Evolutionary conservation across 2,888 invertebrate genomes (phyloP), one percentile per base, ranked within the genome.

Genomic region (Cheilosia variabilis): DNA sequence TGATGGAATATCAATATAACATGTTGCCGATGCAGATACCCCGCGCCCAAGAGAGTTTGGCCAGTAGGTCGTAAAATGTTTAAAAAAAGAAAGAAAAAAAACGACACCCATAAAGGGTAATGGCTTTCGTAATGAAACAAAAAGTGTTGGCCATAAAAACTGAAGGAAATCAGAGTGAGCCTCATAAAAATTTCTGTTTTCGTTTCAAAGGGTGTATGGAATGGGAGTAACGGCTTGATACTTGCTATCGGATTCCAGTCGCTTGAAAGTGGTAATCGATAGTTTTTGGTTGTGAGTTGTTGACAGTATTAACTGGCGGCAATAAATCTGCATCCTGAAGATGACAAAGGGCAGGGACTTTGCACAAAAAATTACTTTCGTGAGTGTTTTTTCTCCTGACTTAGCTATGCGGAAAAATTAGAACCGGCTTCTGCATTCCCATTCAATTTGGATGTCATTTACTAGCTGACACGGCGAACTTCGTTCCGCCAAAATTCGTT

Each of bases 41-140:
- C 10, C 10, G 52, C 53, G 47, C 45, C 58, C 57, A 52, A 71
- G 57, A 65, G 58, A 2, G n/a, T n/a, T 53, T 13, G 65, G 45
- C 52, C 60, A 37, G 22, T 53, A 52, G 41, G 63, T 47, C 66
- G 75, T 80, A 79, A 84, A 80, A 69, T 62, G 57, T 80, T 79
- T 73, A 71, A 73, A 83, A 79, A 73, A 79, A 63, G 2, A 27
- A 7, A 1, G 63, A 47, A 9, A 31, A 31, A 31, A 31, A 31
- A 2, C 31, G 31, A 75, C 73, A 79, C 69, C 63, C 79, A 84
- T 69, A 69, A 73, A 57, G 73, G 57, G 75, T 84, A 84, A 84
- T 80, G 73, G 73, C 79, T 73, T 75, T 84, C 43, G 73, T 66
- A 83, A 78, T 82, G 72, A 72, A 82, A 78, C 78, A 72, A 62